phyloP scores from a whole-genome alignment of 2,797 vertebrate species.

The Eulemur albifrons region DNA sequence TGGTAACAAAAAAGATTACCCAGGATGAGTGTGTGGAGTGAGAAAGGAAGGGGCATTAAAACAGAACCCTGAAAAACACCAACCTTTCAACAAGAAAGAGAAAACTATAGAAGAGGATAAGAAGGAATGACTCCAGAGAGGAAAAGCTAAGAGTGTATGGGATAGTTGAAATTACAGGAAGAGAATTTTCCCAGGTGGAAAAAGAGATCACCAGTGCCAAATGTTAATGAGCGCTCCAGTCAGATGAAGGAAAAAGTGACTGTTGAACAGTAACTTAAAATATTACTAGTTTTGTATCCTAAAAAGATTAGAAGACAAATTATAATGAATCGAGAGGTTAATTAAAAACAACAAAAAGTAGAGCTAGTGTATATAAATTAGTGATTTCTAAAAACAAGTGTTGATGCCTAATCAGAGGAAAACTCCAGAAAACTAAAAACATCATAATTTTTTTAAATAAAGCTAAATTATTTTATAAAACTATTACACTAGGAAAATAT shows the following conservation, averaged over 20 bases:
- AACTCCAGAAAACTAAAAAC: neutral
- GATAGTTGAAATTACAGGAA: neutral
- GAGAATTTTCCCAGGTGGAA: neutral
- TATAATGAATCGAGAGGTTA: neutral
- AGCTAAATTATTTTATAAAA: neutral
- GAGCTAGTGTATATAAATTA: neutral
- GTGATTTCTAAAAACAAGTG: neutral
- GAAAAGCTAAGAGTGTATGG: neutral
- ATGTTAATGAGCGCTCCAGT: neutral
- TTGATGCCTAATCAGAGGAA: neutral
- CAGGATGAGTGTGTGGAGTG: neutral
- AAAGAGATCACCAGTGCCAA: fast-evolving
- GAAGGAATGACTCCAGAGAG: neutral
- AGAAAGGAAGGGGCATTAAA: neutral
- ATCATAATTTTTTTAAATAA: neutral
- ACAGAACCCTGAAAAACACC: neutral
- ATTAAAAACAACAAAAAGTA: neutral
- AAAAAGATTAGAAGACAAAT: neutral
- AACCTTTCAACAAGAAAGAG: neutral
- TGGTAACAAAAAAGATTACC: neutral
- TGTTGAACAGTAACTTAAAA: neutral
- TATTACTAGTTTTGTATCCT: neutral
- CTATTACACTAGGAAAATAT: neutral
- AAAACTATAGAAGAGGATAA: neutral
- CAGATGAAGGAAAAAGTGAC: neutral